Conservation (phyloP, 2,113 vertebrate genomes). For the Colaptes auratus region DNA sequence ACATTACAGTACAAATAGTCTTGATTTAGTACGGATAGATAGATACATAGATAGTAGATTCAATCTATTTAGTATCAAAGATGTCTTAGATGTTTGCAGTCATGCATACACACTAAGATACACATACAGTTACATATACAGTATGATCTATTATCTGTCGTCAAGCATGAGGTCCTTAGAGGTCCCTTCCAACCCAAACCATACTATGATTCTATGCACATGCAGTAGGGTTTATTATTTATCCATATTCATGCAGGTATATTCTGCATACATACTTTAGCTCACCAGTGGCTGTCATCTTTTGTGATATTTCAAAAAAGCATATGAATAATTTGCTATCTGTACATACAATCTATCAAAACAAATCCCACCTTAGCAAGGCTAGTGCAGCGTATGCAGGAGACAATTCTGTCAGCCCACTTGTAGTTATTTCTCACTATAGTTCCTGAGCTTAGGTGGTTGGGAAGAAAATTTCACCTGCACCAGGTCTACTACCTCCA, state of each 20-base stretch:
- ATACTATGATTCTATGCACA: too few relatives aligned
- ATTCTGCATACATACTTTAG: background rate
- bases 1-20: background rate
- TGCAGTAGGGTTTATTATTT: background rate
- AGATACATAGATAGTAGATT: background rate
- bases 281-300: background rate
- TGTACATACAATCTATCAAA: background rate
- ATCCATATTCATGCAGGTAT: rapidly evolving
- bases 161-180: background rate
- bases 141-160: background rate
- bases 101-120: background rate
- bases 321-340: background rate
- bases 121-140: background rate
- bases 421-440: background rate
- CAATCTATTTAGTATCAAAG: background rate
- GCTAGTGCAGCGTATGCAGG: background rate
- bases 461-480: background rate
- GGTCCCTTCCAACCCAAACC: too few relatives aligned
- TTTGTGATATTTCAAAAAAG: background rate
- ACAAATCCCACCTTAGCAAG: background rate
- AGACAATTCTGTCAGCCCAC: background rate
- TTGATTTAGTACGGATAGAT: background rate
- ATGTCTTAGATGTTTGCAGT: background rate
- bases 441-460: background rate
- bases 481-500: background rate